A percentile compares a stretch with the other conserved stretches of the same genome.
Conservation (phyloP, 2,797 vertebrate species). For the Chelidonichthys spinosus region DNA sequence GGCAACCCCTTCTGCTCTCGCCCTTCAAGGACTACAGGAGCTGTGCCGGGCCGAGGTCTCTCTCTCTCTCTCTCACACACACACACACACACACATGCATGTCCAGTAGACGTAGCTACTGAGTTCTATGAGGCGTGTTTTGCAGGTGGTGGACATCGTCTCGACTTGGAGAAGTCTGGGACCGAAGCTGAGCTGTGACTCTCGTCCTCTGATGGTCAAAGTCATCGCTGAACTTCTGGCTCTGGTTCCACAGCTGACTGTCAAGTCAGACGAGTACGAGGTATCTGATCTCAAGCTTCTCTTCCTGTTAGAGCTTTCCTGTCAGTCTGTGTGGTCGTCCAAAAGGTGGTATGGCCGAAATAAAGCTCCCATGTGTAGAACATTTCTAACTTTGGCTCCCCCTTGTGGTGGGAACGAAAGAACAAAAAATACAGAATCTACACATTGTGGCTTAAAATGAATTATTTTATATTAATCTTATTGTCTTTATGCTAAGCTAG, state of each 20-base stretch:
- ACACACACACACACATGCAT: background rate
- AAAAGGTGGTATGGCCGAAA: background rate
- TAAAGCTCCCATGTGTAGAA: background rate
- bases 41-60: slow-evolving; percentile 93
- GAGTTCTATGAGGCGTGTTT: background rate
- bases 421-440: background rate
- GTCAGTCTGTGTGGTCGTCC: background rate
- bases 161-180: slow-evolving; percentile 92
- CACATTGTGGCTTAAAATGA: background rate
- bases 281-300: slow-evolving; percentile 51
- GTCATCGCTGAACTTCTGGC: slow-evolving; percentile 89
- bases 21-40: slow-evolving; percentile 91
- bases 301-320: background rate
- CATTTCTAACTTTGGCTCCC: background rate
- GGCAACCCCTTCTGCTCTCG: slow-evolving; percentile 89
- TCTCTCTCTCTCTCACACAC: slow-evolving; percentile 4
- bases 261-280: slow-evolving; percentile 92
- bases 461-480: too few relatives aligned
- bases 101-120: accelerated
- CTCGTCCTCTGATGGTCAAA: slow-evolving; percentile 89
- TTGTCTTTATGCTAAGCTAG: background rate
- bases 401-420: too few relatives aligned
- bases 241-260: slow-evolving; percentile 89
- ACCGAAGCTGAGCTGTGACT: slow-evolving; percentile 88
- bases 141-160: slow-evolving; percentile 93